These are phyloP conservation scores for Paramormyrops kingsleyae DNA, from an alignment of 2,113 vertebrate species.

Conservation along the genomic window DNA sequence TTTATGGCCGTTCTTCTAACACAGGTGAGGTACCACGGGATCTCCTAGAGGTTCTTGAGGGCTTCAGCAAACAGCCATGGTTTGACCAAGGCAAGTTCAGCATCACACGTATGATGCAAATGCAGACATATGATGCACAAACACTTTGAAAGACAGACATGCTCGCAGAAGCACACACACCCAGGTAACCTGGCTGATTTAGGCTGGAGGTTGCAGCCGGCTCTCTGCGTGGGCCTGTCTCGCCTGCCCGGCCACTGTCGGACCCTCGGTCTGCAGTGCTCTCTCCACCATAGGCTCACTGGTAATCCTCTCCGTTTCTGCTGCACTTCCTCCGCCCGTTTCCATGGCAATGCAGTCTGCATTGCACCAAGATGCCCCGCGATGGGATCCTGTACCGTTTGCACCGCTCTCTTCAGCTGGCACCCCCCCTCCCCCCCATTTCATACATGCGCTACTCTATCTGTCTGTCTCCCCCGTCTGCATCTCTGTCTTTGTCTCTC, in stretches of 20 bases:
- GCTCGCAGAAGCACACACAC: background rate
- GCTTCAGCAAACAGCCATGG: background rate
- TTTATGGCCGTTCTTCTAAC: background rate
- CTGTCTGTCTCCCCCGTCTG: background rate
- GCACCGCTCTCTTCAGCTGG: constrained; percentile 21
- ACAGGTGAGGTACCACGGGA: background rate
- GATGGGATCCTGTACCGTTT: constrained; percentile 40
- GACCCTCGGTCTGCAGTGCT: constrained; percentile 39
- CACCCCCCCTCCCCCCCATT: background rate
- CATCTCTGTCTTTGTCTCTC: background rate
- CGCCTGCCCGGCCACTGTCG: background rate
- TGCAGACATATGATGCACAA: constrained; percentile 18
- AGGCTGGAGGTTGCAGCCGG: background rate
- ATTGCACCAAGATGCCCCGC: constrained; percentile 70
- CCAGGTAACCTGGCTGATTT: background rate
- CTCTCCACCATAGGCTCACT: constrained; percentile 38
- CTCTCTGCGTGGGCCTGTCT: background rate
- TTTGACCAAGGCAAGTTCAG: background rate
- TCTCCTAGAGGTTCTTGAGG: background rate
- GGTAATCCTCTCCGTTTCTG: constrained; percentile 57
- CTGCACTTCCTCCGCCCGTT: constrained; percentile 56
- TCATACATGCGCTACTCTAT: background rate
- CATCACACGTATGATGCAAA: constrained; percentile 3
- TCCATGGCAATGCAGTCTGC: constrained; percentile 77
- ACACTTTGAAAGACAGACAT: constrained; percentile 2